phyloP scores from a whole-genome alignment of 2,888 invertebrate genomes.

The Acanthosoma haemorrhoidale region DNA sequence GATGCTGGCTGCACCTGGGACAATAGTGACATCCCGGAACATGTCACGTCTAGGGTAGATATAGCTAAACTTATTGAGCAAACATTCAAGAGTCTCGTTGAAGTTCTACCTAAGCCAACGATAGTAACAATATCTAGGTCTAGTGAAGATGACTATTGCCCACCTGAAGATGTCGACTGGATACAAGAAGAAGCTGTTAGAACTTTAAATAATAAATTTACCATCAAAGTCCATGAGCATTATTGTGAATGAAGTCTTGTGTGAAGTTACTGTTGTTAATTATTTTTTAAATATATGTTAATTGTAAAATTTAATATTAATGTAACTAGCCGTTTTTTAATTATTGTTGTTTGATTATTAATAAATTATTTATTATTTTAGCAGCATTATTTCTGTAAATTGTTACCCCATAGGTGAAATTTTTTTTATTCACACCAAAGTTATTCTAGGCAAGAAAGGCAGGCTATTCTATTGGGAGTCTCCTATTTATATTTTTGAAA shows the following conservation, averaged over 20 bases:
- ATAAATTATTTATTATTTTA: too few species aligned
- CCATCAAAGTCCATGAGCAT: constrained; percentile 22
- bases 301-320: too few species aligned
- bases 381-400: too few species aligned
- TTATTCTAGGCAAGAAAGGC: too few species aligned
- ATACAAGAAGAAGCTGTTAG: constrained; percentile 66
- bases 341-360: too few species aligned
- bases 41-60: constrained; percentile 66
- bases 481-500: too few species aligned
- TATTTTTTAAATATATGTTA: too few species aligned
- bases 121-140: constrained; percentile 78
- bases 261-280: too few species aligned
- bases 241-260: constrained; percentile 30
- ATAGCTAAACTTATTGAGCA: constrained; percentile 57
- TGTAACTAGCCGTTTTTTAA: too few species aligned
- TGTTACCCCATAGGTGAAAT: too few species aligned
- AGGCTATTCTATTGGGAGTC: too few species aligned
- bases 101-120: constrained; percentile 59
- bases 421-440: too few species aligned
- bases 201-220: constrained; percentile 51
- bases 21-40: constrained; percentile 76
- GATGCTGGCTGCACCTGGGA: constrained; percentile 86
- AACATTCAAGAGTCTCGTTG: constrained; percentile 56
- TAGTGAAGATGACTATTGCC: constrained; percentile 84
- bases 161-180: constrained; percentile 70